Evolutionary conservation across 2,888 invertebrate genomes (phyloP).

Genomic region (Girardia tigrina): DNA sequence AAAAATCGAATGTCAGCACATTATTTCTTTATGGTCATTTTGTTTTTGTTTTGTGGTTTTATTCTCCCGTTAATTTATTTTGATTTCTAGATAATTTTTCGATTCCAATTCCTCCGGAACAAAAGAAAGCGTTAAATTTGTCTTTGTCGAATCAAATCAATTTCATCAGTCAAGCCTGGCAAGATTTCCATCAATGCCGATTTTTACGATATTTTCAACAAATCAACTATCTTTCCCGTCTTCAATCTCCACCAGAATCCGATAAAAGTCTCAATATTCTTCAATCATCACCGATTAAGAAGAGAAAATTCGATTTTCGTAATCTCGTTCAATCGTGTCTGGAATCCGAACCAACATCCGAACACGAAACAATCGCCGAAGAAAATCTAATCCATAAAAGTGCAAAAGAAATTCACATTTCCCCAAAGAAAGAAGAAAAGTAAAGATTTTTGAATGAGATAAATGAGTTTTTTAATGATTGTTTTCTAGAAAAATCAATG

Average conservation of each 20-base stretch:
- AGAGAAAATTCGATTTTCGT: slow-evolving; percentile 6
- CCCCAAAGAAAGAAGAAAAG: background rate
- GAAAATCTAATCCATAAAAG: background rate
- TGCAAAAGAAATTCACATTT: background rate
- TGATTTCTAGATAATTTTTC: background rate
- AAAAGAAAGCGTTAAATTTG: background rate
- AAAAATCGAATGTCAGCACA: background rate
- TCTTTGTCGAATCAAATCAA: background rate
- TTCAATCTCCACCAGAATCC: background rate
- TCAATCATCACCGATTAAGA: slow-evolving; percentile 5
- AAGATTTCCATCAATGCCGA: background rate
- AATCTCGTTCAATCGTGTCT: slow-evolving; percentile 8
- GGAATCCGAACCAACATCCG: background rate
- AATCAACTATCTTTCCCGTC: background rate
- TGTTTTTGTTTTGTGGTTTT: too few relatives aligned
- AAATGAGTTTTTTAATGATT: background rate
- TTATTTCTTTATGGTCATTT: too few relatives aligned
- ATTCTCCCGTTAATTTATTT: too few relatives aligned
- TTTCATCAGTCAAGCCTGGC: background rate
- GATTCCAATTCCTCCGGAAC: background rate
- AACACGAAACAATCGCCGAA: background rate
- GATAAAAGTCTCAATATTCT: too few relatives aligned
- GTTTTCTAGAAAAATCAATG: background rate
- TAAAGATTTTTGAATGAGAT: background rate
- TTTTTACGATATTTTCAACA: background rate